phyloP scores from a whole-genome alignment of 2,113 vertebrate genomes.

The Ageneiosus marmoratus region DNA sequence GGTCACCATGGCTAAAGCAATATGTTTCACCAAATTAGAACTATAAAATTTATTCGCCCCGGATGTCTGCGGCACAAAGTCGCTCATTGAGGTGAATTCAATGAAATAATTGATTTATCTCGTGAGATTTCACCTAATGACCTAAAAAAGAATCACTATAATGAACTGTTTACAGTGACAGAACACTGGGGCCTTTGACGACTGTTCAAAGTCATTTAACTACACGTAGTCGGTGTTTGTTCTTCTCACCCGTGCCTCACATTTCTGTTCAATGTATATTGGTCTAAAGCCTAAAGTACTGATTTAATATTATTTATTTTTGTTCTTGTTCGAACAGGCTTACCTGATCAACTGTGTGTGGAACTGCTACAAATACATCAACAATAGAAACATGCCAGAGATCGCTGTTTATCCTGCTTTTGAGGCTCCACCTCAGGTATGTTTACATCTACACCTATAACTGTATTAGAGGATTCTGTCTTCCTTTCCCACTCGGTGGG shows the following conservation, averaged over 20 bases:
- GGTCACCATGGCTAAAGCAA: too few species aligned
- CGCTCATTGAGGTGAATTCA: too few species aligned
- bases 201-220: too few species aligned
- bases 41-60: too few species aligned
- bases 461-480: too few species aligned
- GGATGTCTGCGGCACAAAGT: too few species aligned
- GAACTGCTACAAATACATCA: slow-evolving; percentile 99
- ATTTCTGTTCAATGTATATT: neutral
- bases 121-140: neutral
- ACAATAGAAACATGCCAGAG: slow-evolving; percentile 88
- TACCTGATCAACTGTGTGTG: slow-evolving; percentile 98
- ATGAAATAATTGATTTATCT: too few species aligned
- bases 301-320: neutral
- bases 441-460: neutral
- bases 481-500: too few species aligned
- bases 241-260: neutral
- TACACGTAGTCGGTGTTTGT: neutral
- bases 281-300: neutral
- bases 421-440: slow-evolving; percentile 91
- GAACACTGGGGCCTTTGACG: neutral
- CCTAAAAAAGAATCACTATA: neutral
- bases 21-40: too few species aligned
- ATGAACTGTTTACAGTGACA: neutral
- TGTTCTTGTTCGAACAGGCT: slow-evolving; percentile 70
- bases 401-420: slow-evolving; percentile 92